Evolutionary conservation across 2,113 vertebrate genomes (phyloP), one percentile per base, ranked within the genome.

Genomic region (Beaufortia kweichowensis): DNA sequence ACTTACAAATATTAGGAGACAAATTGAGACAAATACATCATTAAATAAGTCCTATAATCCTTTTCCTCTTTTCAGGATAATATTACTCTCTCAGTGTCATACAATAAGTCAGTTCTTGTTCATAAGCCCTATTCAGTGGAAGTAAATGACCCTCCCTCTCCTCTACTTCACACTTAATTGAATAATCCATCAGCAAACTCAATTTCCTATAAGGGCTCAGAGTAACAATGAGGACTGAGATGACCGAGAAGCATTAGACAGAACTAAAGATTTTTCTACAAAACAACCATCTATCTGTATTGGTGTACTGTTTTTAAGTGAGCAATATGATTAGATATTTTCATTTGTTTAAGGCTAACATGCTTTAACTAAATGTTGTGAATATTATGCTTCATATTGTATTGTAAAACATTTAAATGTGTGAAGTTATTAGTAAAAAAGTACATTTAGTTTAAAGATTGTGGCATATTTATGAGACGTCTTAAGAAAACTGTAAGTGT

Each of bases 151-250:
- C 70, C 63, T 19, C 48, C 50, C 63, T 80, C 77, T 64, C 39
- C 80, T 68, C 70, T 73, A 64, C 55, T 67, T 60, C 39, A 28
- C 53, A 43, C 39, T 31, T 79, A 82, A 86, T 86, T 74, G 46
- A 81, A 86, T 86, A 79, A 86, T 56, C 63, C 69, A 68, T 26
- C 39, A 2, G 31, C 72, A 84, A 87, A 88, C 78, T 86, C 28
- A 76, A 79, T 87, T 87, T 82, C 29, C 73, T 65, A 46, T 55
- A 72, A 67, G 83, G 75, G 79, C 82, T 67, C 74, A 21, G 24
- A 80, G 57, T 41, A 59, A 28, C 3, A 19, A 46, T 41, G 61
- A 26, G 48, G 60, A 28, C 26, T 68, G 59, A 31, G 35, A 75
- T 78, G 78, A 74, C 53, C 71, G 29, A 24, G 33, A 68, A 68